Conservation (phyloP, 2,888 invertebrate genomes). For the Pomacea canaliculata region DNA sequence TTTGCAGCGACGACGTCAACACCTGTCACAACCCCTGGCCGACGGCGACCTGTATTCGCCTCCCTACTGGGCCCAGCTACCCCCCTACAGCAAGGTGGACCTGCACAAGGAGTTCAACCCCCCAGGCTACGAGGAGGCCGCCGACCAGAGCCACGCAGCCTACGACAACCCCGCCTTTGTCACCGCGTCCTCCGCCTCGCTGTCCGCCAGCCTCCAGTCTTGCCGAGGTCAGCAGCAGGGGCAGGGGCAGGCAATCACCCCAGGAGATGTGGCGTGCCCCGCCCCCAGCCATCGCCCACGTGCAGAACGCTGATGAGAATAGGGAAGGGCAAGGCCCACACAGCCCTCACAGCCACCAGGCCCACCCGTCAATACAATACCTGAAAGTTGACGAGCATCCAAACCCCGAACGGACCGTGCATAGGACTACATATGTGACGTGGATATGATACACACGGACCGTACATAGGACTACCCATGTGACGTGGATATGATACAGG, state of each 20-base stretch:
- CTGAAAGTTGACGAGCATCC: conserved; percentile 23
- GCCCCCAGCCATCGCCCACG: too few relatives aligned
- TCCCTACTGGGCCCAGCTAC: conserved; percentile 55
- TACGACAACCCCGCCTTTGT: conserved; percentile 26
- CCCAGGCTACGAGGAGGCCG: conserved; percentile 45
- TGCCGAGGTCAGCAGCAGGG: too few relatives aligned
- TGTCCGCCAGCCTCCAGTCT: conserved; percentile 3
- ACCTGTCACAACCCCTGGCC: conserved; percentile 22
- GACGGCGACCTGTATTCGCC: conserved; percentile 53
- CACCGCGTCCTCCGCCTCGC: conserved; percentile 11
- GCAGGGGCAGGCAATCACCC: too few relatives aligned
- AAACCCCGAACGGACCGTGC: conserved; percentile 11
- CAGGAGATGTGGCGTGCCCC: too few relatives aligned
- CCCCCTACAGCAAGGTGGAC: conserved; percentile 51
- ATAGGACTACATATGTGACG: conserved; percentile 31
- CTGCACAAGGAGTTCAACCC: conserved; percentile 49
- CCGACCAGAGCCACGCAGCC: conserved; percentile 1
- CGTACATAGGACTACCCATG: too few relatives aligned
- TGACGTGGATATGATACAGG: too few relatives aligned
- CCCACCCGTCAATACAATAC: conserved; percentile 6
- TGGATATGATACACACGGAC: conserved; percentile 23
- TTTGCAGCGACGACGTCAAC: conserved; percentile 29
- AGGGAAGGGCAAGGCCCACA: neutral
- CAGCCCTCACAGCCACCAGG: conserved; percentile 6
- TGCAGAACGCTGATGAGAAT: too few relatives aligned